Percentiles rank a stretch among this genome's conserved stretches.
These are phyloP conservation scores for Mustela nigripes DNA, from an alignment of 2,113 vertebrate species.

Conservation along the genomic window DNA sequence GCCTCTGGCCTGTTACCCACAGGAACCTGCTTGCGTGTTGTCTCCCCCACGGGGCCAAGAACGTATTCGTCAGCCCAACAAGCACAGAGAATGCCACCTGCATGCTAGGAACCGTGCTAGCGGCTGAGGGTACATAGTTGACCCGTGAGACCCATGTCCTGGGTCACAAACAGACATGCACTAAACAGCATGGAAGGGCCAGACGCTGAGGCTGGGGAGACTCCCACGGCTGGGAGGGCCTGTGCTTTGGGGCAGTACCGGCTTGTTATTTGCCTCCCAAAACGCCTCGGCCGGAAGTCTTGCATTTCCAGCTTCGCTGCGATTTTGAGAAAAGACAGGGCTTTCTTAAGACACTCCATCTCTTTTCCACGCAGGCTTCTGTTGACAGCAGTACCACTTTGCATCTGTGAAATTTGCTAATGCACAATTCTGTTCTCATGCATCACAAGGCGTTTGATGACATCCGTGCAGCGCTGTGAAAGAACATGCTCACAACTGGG, in stretches of 20 bases:
- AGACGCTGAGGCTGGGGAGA: rapidly evolving
- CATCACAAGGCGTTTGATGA: background rate
- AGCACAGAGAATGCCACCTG: background rate
- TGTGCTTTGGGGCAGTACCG: rapidly evolving
- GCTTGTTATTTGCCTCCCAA: background rate
- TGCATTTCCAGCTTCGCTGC: background rate
- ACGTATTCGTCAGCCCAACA: background rate
- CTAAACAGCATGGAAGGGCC: rapidly evolving
- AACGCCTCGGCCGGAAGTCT: rapidly evolving
- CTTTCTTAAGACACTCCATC: background rate
- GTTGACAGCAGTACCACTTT: background rate
- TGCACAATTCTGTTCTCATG: background rate
- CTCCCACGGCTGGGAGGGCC: rapidly evolving
- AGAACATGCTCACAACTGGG: no score
- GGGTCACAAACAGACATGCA: background rate
- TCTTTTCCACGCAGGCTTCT: background rate
- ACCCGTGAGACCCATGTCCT: background rate
- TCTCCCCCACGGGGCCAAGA: background rate
- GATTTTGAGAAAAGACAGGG: background rate
- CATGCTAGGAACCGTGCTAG: background rate
- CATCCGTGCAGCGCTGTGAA: background rate
- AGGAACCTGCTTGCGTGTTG: background rate
- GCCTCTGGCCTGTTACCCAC: rapidly evolving
- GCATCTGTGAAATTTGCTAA: background rate
- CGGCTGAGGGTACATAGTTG: no score